Conservation (phyloP, 2,888 invertebrate species). For the Plusia festucae region DNA sequence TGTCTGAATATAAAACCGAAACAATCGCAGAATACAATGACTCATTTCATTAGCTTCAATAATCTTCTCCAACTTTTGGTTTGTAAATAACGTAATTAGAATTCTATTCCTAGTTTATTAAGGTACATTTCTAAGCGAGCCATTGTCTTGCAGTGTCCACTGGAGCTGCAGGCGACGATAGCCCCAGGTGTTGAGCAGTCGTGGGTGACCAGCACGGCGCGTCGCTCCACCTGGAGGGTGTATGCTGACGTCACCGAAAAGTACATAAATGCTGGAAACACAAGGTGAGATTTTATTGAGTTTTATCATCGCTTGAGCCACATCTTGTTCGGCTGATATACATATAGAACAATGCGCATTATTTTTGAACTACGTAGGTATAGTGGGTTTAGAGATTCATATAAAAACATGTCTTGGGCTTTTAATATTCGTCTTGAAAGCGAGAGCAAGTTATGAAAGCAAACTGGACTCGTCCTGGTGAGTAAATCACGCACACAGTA, state of each 20-base stretch:
- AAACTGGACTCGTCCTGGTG: conserved; percentile 13
- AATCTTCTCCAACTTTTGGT: too few relatives aligned
- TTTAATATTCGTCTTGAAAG: too few relatives aligned
- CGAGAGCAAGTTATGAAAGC: too few relatives aligned
- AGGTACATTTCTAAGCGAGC: background rate
- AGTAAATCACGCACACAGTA: conserved; percentile 18
- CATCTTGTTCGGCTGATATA: too few relatives aligned
- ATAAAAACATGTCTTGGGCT: too few relatives aligned
- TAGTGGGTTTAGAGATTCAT: too few relatives aligned
- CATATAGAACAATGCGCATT: too few relatives aligned
- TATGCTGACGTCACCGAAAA: conserved; percentile 83
- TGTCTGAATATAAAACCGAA: too few relatives aligned
- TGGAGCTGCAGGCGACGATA: conserved; percentile 84
- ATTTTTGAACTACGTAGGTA: too few relatives aligned
- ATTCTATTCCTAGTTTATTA: background rate
- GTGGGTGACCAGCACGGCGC: conserved; percentile 87
- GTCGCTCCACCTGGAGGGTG: conserved; percentile 88
- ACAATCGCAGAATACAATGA: too few relatives aligned
- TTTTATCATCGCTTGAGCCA: too few relatives aligned
- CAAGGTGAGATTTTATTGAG: conserved; percentile 72
- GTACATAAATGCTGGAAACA: conserved; percentile 80
- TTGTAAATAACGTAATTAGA: background rate
- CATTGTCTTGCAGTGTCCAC: conserved; percentile 89
- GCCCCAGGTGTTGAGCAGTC: conserved; percentile 70
- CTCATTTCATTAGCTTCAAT: too few relatives aligned